phyloP scores from a whole-genome alignment of 1,140 invertebrate genomes.

The Potamilus streckersoni region DNA sequence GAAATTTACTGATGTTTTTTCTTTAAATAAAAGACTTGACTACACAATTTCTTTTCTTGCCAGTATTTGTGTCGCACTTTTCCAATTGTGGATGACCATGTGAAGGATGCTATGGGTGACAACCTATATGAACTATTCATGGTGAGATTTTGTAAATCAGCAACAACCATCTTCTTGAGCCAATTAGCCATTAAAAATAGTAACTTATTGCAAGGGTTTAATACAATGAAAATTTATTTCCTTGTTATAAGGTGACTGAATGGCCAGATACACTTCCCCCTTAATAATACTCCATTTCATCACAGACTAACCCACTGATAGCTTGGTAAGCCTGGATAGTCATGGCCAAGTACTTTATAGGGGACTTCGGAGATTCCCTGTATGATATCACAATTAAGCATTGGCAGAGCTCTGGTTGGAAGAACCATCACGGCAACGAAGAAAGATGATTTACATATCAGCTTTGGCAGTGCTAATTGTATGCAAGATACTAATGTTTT shows the following conservation, averaged over 20 bases:
- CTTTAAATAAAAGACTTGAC: not conserved
- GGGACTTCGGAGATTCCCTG: too few relatives aligned
- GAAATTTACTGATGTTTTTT: too few relatives aligned
- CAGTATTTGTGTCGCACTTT: slow-evolving; percentile 65
- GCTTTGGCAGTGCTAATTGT: too few relatives aligned
- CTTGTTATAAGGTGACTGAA: not conserved
- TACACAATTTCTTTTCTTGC: slow-evolving; percentile 24
- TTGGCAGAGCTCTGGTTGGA: too few relatives aligned
- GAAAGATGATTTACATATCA: too few relatives aligned
- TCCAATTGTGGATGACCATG: slow-evolving; percentile 67
- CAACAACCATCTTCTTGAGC: not conserved
- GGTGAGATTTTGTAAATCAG: slow-evolving; percentile 45
- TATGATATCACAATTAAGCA: too few relatives aligned
- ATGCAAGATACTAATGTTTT: too few relatives aligned
- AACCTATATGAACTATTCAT: slow-evolving; percentile 65
- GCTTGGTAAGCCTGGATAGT: too few relatives aligned
- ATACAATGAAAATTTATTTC: not conserved
- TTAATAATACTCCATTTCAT: not conserved
- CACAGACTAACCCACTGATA: not conserved
- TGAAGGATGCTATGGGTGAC: slow-evolving; percentile 66
- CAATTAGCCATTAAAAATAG: not conserved
- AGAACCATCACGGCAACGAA: too few relatives aligned
- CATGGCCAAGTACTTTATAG: too few relatives aligned
- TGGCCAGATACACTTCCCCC: not conserved
- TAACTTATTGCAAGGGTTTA: not conserved